Percentiles rank a stretch among this genome's conserved stretches.
Evolutionary conservation across 2,888 invertebrate genomes (phyloP).

Genomic region (Cataglyphis albicans): DNA sequence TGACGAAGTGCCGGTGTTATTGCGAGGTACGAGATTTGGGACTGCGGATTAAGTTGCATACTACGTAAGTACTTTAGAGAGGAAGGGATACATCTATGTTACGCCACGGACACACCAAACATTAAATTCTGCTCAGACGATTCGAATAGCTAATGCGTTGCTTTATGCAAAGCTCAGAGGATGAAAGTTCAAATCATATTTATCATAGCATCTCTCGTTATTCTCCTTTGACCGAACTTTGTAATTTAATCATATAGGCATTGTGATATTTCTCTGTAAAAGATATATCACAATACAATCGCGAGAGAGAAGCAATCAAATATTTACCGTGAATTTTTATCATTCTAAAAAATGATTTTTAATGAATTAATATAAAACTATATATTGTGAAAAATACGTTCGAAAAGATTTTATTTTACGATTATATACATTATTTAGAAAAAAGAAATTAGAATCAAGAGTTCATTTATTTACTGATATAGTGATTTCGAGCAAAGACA

Average conservation of each 20-base stretch:
- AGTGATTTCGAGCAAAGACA: neutral
- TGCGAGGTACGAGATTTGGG: conserved; percentile 54
- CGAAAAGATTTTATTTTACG: neutral
- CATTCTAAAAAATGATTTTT: neutral
- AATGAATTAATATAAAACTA: neutral
- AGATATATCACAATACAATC: too few relatives aligned
- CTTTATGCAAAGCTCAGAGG: conserved; percentile 27
- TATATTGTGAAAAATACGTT: neutral
- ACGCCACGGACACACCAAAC: conserved; percentile 44
- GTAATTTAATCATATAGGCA: conserved; percentile 9
- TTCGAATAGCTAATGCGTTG: conserved; percentile 28
- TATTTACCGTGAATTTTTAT: neutral
- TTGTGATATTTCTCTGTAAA: conserved; percentile 8
- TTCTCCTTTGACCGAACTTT: neutral
- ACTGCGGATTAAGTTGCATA: conserved; percentile 63
- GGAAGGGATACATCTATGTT: conserved; percentile 41
- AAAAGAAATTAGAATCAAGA: neutral
- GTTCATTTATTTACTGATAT: neutral
- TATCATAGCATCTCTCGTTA: conserved; percentile 6
- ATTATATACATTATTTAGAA: neutral
- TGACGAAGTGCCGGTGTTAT: conserved; percentile 54
- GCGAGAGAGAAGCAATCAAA: neutral
- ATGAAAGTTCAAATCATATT: conserved; percentile 41
- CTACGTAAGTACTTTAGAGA: conserved; percentile 36
- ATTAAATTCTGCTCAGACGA: conserved; percentile 49